Evolutionary conservation across 2,113 vertebrate species (phyloP), one percentile per base, ranked within the genome.

Genomic region (Globicephala melas): DNA sequence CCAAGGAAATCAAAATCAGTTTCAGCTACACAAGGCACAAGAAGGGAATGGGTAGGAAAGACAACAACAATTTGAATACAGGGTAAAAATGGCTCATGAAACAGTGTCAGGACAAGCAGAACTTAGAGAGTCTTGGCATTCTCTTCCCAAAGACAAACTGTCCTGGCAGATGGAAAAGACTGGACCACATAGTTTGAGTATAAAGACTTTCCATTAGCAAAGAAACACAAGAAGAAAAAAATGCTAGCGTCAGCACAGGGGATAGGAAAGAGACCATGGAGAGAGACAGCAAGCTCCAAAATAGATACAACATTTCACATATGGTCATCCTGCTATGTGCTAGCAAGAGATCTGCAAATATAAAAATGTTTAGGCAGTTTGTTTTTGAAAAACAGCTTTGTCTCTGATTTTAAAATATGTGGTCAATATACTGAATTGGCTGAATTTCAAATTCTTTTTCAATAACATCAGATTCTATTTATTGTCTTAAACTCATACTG

Each of bases 401-500:
- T 50, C 44, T 92, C 47, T 85, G 17, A 73, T 23, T 79, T 95
- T 71, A 47, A 90, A 85, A 70, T 73, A 28, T 60, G n/a, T 55
- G 25, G 0, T 36, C 60, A 62, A 20, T 65, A 6, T 50, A 73
- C 4, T 67, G 9, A 89, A 28, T 89, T 55, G 84, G 20, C 84
- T 90, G 20, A 31, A 2, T 94, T 60, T 89, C 65, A 97, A 65
- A 62, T 76, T 13, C 28, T 95, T 82, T 44, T 25, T 92, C 55
- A 21, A 44, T 67, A 47, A 58, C 50, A 20, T 94, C 68, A 89
- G 63, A 28, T 71, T 89, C 23, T 86, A 67, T 94, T 97, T 94
- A 58, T 74, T 81, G 25, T 23, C 83, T 55, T 62, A 60, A 97
- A 97, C 91, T 88, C 17, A 55, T 58, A 53, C 15, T 81, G 67